Evolutionary conservation across 2,888 invertebrate species (phyloP), one percentile per base, ranked within the genome.

Genomic region (Dasysyrphus tricinctus): DNA sequence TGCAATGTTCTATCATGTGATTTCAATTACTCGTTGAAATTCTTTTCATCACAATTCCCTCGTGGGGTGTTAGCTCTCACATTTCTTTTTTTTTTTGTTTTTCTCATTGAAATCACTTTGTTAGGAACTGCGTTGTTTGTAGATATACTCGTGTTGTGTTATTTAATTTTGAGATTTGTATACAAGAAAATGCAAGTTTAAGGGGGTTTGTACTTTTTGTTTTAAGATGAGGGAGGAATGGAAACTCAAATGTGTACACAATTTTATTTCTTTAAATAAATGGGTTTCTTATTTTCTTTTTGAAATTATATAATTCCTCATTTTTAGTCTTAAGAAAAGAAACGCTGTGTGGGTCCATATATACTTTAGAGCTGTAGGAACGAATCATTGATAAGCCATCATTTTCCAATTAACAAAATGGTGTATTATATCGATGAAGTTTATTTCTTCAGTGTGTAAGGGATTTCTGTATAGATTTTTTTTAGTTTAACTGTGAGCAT

Each of bases 11-110:
- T 57, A 39, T 51, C 65, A 39, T 77, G 44, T 78, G 67, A 78
- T 82, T 78, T 82, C 82, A 73, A 82, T 78, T 82, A 54, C 65
- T 42, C 63, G 24, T 72, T 77, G 16, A 59, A 65, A 14, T 70
- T 61, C 34, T 70, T 57, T 74, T 67, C 24, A 47, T 72, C 67
- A 49, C 9, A 39, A 54, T 29, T 82, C 82, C 67, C 82, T 16
- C 7, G 73, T 19, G 80, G n/a, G 44, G 61, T 16, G 24, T 69
- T 69, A 3, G 39, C 37, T 77, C 56, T 81, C n/a, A 32, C 32
- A 39, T 56, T 81, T 72, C 54, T 39, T 61, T 39, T 65, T 11
- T 2, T 5, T 54, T 49, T 59, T 51, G 32, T n/a, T n/a, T 14
- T 57, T 19, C 4, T 42, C 24, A 16, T 8, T 59, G 32, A 67